Percentiles rank a stretch among this genome's conserved stretches.
These are phyloP conservation scores for Acanthacorydalis orientalis DNA, from an alignment of 2,888 invertebrate genomes.

Conservation along the genomic window DNA sequence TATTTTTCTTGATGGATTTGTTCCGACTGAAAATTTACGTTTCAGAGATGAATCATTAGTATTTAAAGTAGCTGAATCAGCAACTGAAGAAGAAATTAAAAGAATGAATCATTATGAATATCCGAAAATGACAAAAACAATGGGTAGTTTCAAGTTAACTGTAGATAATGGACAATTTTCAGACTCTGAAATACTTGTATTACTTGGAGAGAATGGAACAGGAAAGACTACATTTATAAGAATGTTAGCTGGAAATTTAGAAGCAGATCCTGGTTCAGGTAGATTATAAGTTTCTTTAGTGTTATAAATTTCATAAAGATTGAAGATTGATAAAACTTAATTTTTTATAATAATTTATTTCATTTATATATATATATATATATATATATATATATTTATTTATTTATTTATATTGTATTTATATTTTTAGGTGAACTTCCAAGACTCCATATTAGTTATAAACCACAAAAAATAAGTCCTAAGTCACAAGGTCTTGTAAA, in stretches of 20 bases:
- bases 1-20: constrained; percentile 97
- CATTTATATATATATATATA: too few relatives aligned
- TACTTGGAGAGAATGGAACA: constrained; percentile 95
- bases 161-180: constrained; percentile 91
- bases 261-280: constrained; percentile 69
- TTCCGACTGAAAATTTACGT: constrained; percentile 96
- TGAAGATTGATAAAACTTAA: constrained; percentile 3
- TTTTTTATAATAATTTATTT: constrained; percentile 4
- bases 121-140: constrained; percentile 76
- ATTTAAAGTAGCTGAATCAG: constrained; percentile 97
- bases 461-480: constrained; percentile 99
- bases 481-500: constrained; percentile 89
- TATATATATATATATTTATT: too few relatives aligned
- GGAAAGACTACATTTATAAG: constrained; percentile 99
- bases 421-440: constrained; percentile 48
- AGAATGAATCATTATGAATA: constrained; percentile 94
- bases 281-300: constrained; percentile 11
- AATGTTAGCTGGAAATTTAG: constrained; percentile 91
- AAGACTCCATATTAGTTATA: constrained; percentile 93
- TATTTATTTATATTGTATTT: not conserved
- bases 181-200: constrained; percentile 96
- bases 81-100: constrained; percentile 93
- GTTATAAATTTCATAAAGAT: not conserved
- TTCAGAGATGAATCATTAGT: constrained; percentile 94
- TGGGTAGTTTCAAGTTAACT: constrained; percentile 59